These are phyloP conservation scores for Pseudomyrmex dendroicus DNA, from an alignment of 1,140 invertebrate species.

Conservation along the genomic window DNA sequence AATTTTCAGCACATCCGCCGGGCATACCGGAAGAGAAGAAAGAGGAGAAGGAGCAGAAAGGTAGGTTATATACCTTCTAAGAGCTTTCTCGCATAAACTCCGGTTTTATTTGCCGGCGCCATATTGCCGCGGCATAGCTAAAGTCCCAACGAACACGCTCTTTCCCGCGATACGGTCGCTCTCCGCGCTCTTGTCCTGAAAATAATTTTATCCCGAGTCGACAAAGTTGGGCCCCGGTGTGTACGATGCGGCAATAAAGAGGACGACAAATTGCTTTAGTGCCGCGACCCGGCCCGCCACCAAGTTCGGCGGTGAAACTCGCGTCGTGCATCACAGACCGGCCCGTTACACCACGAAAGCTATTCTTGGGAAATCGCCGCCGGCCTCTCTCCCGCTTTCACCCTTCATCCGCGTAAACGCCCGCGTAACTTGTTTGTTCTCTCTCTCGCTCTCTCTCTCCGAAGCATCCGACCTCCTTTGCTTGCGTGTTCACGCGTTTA, in stretches of 20 bases:
- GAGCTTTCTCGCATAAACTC: slow-evolving; percentile 71
- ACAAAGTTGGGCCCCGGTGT: slow-evolving; percentile 62
- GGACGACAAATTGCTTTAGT: slow-evolving; percentile 74
- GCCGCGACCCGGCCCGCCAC: slow-evolving; percentile 44
- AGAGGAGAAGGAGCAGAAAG: too few relatives aligned
- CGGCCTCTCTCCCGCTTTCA: background rate
- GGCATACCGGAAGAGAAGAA: background rate
- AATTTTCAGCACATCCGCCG: slow-evolving; percentile 63
- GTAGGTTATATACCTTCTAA: slow-evolving; percentile 44
- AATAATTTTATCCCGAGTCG: slow-evolving; percentile 72
- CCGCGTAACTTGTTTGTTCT: slow-evolving; percentile 5
- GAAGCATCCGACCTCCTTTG: too few relatives aligned
- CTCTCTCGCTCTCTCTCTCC: too few relatives aligned
- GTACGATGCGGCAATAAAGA: slow-evolving; percentile 73
- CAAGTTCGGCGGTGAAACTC: slow-evolving; percentile 67
- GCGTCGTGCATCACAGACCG: slow-evolving; percentile 57
- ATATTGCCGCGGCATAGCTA: slow-evolving; percentile 62
- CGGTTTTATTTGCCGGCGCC: slow-evolving; percentile 69
- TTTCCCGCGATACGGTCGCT: slow-evolving; percentile 29
- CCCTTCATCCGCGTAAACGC: background rate
- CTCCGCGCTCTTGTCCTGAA: slow-evolving; percentile 57
- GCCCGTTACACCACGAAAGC: background rate
- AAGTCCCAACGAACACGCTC: slow-evolving; percentile 41
- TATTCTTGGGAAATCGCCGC: slow-evolving; percentile 33
- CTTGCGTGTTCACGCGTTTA: slow-evolving; percentile 13